Conservation (phyloP, 2,888 invertebrate genomes). For the Torymus tubicola region DNA sequence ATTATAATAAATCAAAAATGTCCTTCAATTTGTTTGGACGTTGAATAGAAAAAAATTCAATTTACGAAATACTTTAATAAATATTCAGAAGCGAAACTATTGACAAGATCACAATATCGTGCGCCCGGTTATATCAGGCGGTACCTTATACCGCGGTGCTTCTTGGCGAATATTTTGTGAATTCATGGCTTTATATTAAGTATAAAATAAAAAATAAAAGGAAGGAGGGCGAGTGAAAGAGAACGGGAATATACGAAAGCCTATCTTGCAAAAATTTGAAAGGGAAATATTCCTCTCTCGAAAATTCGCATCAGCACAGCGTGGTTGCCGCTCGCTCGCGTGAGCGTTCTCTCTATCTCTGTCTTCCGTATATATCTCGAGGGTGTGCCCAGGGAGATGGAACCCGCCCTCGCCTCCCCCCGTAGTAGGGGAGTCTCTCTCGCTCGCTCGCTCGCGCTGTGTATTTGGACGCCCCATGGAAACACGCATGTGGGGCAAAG, state of each 20-base stretch:
- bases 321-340: slow-evolving; percentile 58
- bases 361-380: slow-evolving; percentile 60
- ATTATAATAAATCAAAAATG: too few species aligned
- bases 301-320: slow-evolving; percentile 73
- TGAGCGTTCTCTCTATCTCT: slow-evolving; percentile 54
- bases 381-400: slow-evolving; percentile 65
- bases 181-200: slow-evolving; percentile 58
- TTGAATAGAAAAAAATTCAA: background rate
- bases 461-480: slow-evolving; percentile 57
- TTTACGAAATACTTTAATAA: background rate
- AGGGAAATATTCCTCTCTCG: slow-evolving; percentile 68
- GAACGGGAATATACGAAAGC: slow-evolving; percentile 51
- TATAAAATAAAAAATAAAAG: slow-evolving; percentile 52
- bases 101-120: slow-evolving; percentile 24
- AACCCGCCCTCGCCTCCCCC: slow-evolving; percentile 63
- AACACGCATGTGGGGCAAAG: slow-evolving; percentile 55
- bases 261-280: slow-evolving; percentile 60
- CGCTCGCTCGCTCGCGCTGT: slow-evolving; percentile 23
- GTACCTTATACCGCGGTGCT: slow-evolving; percentile 24
- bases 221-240: slow-evolving; percentile 45
- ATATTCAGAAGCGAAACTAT: slow-evolving; percentile 16
- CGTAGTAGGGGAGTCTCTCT: slow-evolving; percentile 41
- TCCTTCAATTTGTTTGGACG: too few species aligned
- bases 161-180: slow-evolving; percentile 55
- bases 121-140: background rate